Percentiles rank a stretch among this genome's conserved stretches.
Conservation (phyloP, 2,888 invertebrate genomes). For the Leptodirus hochenwartii region DNA sequence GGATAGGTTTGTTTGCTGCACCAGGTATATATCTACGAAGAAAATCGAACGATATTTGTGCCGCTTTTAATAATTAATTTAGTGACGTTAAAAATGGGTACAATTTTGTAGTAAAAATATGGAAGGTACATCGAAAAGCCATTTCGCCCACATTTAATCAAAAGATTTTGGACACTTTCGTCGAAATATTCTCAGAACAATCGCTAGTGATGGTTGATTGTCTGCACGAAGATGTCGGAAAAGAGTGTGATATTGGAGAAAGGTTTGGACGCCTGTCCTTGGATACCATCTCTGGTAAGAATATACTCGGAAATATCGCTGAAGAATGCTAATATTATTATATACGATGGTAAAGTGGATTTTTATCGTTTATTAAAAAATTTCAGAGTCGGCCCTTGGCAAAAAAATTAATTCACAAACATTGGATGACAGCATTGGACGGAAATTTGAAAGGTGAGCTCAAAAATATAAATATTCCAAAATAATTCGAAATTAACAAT, state of each 20-base stretch:
- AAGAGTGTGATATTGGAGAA: slow-evolving; percentile 33
- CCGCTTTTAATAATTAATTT: neutral
- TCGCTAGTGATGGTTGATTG: slow-evolving; percentile 30
- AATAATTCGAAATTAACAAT: slow-evolving; percentile 1
- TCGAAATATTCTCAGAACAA: slow-evolving; percentile 40
- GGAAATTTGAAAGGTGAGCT: neutral
- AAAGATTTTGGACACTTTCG: slow-evolving; percentile 38
- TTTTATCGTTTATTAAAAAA: neutral
- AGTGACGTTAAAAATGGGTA: slow-evolving; percentile 3
- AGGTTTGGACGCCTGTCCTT: no score
- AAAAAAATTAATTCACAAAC: neutral
- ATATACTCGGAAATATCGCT: no score
- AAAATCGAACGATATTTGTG: no score
- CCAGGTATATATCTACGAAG: slow-evolving; percentile 11
- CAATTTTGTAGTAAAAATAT: slow-evolving; percentile 30
- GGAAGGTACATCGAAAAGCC: slow-evolving; percentile 38
- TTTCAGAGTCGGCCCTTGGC: slow-evolving; percentile 1
- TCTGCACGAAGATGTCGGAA: slow-evolving; percentile 24
- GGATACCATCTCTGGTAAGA: no score
- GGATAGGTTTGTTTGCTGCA: slow-evolving; percentile 13
- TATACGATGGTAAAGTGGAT: no score
- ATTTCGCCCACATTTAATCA: slow-evolving; percentile 45
- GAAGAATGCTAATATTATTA: no score
- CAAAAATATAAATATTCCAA: neutral
- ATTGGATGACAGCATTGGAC: neutral